phyloP scores from a whole-genome alignment of 2,113 vertebrate species.

The Oncorhynchus kisutch region DNA sequence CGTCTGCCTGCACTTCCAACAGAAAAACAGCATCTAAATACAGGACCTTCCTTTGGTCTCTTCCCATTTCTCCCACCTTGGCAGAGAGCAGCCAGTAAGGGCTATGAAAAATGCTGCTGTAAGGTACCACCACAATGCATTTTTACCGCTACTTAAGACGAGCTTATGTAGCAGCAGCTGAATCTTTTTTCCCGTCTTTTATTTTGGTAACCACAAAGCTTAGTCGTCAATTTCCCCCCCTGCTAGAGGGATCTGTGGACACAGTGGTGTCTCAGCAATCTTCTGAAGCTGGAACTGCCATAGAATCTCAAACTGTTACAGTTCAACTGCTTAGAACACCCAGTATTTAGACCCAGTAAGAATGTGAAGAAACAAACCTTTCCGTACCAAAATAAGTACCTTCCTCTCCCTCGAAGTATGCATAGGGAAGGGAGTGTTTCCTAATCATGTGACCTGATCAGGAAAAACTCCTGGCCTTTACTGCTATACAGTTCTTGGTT shows the following conservation, averaged over 20 bases:
- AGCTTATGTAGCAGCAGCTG: constrained; percentile 13
- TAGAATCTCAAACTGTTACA: constrained; percentile 27
- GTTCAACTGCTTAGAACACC: constrained; percentile 33
- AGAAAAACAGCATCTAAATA: constrained; percentile 14
- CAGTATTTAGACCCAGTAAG: constrained; percentile 27
- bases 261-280: background rate
- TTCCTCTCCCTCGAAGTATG: constrained; percentile 8
- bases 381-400: background rate
- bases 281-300: constrained; percentile 22
- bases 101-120: constrained; percentile 35
- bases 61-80: constrained; percentile 16
- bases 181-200: constrained; percentile 20
- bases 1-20: constrained; percentile 9
- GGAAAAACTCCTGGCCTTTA: background rate
- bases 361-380: background rate
- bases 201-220: constrained; percentile 8
- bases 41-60: constrained; percentile 17
- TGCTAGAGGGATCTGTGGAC: background rate
- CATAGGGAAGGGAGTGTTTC: background rate
- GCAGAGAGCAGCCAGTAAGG: constrained; percentile 17
- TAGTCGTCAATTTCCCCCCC: background rate
- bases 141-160: constrained; percentile 16
- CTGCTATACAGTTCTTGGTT: background rate
- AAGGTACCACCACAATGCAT: constrained; percentile 29
- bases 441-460: background rate